Evolutionary conservation across 2,888 invertebrate species (phyloP).

Genomic region (Macropis europaea): DNA sequence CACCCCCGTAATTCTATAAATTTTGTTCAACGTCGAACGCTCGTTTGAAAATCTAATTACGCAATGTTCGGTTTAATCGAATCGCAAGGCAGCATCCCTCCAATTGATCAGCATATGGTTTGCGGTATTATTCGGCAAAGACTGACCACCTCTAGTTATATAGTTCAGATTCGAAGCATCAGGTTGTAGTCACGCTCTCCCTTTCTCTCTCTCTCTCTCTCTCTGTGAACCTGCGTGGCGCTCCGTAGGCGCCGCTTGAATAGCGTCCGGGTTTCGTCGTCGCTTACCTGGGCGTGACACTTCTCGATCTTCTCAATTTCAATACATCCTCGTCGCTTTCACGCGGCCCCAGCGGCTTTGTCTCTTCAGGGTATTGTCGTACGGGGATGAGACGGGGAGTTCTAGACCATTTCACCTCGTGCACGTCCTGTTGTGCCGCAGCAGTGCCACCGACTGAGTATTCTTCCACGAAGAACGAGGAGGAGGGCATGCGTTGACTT

Average conservation of each 20-base stretch:
- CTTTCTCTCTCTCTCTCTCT: neutral
- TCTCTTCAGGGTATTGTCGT: constrained; percentile 2
- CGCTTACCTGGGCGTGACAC: constrained; percentile 66
- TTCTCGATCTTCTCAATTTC: constrained; percentile 22
- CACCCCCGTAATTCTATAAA: too few species aligned
- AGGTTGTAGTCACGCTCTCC: constrained; percentile 66
- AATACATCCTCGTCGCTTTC: constrained; percentile 35
- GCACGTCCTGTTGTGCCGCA: constrained; percentile 59
- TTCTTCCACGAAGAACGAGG: constrained; percentile 27
- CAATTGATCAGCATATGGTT: neutral
- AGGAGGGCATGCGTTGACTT: constrained; percentile 73
- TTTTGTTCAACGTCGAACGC: too few species aligned
- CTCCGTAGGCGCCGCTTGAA: constrained; percentile 8
- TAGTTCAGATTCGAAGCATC: constrained; percentile 64
- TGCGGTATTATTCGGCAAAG: neutral
- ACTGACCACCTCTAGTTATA: neutral
- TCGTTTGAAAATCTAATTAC: too few species aligned
- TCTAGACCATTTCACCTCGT: constrained; percentile 34
- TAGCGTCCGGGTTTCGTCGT: neutral
- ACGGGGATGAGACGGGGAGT: neutral
- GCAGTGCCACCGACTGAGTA: constrained; percentile 70
- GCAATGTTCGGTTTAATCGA: neutral
- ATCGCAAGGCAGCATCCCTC: too few species aligned
- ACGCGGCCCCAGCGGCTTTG: neutral
- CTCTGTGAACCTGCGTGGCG: constrained; percentile 12